Conservation (phyloP, 1,140 invertebrate species). For the Teleogryllus occipitalis region DNA sequence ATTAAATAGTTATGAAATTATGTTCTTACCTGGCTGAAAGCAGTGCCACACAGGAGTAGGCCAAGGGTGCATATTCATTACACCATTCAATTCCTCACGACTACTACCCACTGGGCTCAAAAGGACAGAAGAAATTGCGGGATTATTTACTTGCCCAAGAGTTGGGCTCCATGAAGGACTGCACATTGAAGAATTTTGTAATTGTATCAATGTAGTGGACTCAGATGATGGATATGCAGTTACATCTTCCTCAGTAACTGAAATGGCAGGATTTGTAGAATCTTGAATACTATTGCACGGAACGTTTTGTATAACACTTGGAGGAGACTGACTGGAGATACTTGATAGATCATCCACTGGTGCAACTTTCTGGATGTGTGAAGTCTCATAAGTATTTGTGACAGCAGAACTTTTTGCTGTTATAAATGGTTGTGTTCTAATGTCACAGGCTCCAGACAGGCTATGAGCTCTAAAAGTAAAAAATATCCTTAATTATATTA, state of each 20-base stretch:
- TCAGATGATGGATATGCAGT: neutral
- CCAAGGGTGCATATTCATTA: slow-evolving; percentile 18
- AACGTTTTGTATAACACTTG: too few species aligned
- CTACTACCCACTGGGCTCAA: slow-evolving; percentile 28
- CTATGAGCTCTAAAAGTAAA: slow-evolving; percentile 25
- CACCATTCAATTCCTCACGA: slow-evolving; percentile 25
- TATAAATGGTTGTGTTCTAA: neutral
- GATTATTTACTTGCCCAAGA: neutral
- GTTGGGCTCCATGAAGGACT: slow-evolving; percentile 6
- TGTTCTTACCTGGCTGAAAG: slow-evolving; percentile 25
- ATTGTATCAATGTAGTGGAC: neutral
- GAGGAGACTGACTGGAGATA: too few species aligned
- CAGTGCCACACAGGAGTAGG: slow-evolving; percentile 28
- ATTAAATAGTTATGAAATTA: neutral
- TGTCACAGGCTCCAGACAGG: slow-evolving; percentile 12
- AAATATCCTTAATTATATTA: neutral
- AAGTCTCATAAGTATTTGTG: too few species aligned
- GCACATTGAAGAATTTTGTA: neutral
- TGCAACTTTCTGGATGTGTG: too few species aligned
- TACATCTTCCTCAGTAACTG: too few species aligned
- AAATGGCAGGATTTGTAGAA: too few species aligned
- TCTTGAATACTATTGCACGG: too few species aligned
- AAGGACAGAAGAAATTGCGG: slow-evolving; percentile 20
- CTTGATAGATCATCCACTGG: too few species aligned
- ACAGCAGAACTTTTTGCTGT: too few species aligned